These are phyloP conservation scores for Salpingus planirostris DNA, from an alignment of 2,888 invertebrate species.

Conservation along the genomic window DNA sequence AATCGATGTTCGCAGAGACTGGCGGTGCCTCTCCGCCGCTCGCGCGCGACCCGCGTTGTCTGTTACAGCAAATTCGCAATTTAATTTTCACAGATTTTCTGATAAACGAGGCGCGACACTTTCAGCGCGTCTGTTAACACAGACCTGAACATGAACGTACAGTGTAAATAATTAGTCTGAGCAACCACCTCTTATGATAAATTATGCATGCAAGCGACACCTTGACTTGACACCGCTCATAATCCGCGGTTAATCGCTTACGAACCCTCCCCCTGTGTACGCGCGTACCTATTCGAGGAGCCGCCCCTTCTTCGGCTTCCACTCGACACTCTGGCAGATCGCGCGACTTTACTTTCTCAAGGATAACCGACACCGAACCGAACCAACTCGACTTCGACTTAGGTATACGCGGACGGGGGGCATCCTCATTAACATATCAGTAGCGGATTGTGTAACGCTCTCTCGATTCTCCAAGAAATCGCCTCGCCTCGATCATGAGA, in stretches of 20 bases:
- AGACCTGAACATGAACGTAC: slow-evolving; percentile 23
- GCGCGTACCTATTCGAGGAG: neutral
- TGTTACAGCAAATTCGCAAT: slow-evolving; percentile 11
- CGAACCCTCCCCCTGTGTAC: slow-evolving; percentile 15
- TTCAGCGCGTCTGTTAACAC: slow-evolving; percentile 23
- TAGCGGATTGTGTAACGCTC: slow-evolving; percentile 23
- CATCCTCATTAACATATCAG: slow-evolving; percentile 30
- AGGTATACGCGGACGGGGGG: slow-evolving; percentile 24
- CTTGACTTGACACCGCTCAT: slow-evolving; percentile 32
- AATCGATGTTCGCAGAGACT: slow-evolving; percentile 19
- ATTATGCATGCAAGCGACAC: slow-evolving; percentile 34
- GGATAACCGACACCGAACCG: slow-evolving; percentile 23
- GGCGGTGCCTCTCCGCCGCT: too few species aligned
- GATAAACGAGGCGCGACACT: slow-evolving; percentile 18
- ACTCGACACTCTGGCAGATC: neutral
- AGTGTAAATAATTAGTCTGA: slow-evolving; percentile 29
- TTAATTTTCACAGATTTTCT: slow-evolving; percentile 11
- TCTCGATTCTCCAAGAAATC: neutral
- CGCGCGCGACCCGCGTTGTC: too few species aligned
- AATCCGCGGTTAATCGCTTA: slow-evolving; percentile 31
- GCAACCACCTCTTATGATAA: slow-evolving; percentile 28
- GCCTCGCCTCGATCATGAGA: too few species aligned
- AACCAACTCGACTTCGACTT: too few species aligned
- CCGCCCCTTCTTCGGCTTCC: neutral
- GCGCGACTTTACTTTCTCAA: slow-evolving; percentile 15